Evolutionary conservation across 2,888 invertebrate species (phyloP), one percentile per base, ranked within the genome.

Genomic region (Electrophaes corylata): DNA sequence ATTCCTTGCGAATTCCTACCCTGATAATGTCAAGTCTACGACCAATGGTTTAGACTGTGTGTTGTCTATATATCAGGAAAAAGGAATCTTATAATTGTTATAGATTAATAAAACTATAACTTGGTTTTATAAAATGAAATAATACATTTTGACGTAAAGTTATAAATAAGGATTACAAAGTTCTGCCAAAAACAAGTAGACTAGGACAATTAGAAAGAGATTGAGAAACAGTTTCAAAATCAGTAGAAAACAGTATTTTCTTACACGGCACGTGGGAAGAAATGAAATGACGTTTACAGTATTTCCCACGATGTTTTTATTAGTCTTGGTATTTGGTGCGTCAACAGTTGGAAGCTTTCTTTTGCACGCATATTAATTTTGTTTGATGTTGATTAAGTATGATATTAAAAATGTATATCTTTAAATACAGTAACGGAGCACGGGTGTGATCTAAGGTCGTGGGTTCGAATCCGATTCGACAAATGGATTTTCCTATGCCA

Each of bases 281-380:
- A 51, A 63, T 64, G 58, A 56, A 64, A 55, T 62, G 45, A 65
- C 63, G 62, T 69, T 68, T 62, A 70, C 64, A 56, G 53, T 39
- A 67, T 76, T 78, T 81, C 80, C 71, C 81, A 80, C 75, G 74
- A 74, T 47, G 23, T 64, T 64, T 57, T 74, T 63, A 71, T 76
- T 75, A 70, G 68, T 71, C 62, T 62, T 65, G 47, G 60, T 59
- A 59, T 71, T 72, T 66, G 62, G 65, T 56, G 67, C 68, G 65
- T 71, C 73, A 75, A 33, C 46, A 29, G 67, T 64, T 35, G 43
- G 45, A 60, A 56, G 53, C 49, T 60, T 64, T 61, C 61, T 54
- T 50, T 58, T 51, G 49, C 52, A 44, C 18, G 48, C 10, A 18
- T 11, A 18, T 26, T 26, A 20, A 56, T 52, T 14, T 59, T 33